phyloP scores from a whole-genome alignment of 92 coral and sea anemone species.

The Hydrozoanthus gracilis region DNA sequence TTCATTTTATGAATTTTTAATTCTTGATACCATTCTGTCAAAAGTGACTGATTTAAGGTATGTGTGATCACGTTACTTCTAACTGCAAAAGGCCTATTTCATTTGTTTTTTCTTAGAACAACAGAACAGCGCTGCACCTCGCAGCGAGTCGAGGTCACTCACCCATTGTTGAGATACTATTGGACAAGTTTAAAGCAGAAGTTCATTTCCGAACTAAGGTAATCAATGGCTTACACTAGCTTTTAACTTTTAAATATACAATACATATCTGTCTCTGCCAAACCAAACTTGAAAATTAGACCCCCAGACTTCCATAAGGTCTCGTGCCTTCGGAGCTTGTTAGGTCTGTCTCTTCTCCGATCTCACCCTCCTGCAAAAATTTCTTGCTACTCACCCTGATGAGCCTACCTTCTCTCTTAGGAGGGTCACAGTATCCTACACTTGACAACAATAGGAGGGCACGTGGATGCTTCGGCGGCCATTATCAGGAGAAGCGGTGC shows the following conservation, averaged over 20 bases:
- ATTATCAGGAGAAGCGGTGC: slow-evolving; percentile 73
- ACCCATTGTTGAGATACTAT: slow-evolving; percentile 72
- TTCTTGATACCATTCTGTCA: no score
- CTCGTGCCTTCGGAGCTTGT: no score
- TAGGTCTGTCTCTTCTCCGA: neutral
- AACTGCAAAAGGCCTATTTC: no score
- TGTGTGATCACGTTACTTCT: no score
- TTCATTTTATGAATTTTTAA: no score
- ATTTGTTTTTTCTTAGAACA: slow-evolving; percentile 54
- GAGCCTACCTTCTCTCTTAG: slow-evolving; percentile 38
- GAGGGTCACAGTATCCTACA: slow-evolving; percentile 86
- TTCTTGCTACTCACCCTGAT: neutral
- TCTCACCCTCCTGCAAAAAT: no score
- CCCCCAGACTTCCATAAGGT: no score
- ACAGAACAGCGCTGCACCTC: slow-evolving; percentile 84
- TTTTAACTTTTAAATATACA: neutral
- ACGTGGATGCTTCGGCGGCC: slow-evolving; percentile 67
- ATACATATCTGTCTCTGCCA: no score
- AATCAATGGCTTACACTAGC: neutral
- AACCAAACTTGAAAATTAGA: no score
- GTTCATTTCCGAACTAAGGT: slow-evolving; percentile 81
- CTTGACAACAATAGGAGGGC: slow-evolving; percentile 75
- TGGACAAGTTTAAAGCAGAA: slow-evolving; percentile 91
- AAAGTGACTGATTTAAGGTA: no score
- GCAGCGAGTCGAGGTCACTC: slow-evolving; percentile 85